Base-by-base conservation (phyloP, 2,113 vertebrate species). In the Misgurnus mizolepis region DNA sequence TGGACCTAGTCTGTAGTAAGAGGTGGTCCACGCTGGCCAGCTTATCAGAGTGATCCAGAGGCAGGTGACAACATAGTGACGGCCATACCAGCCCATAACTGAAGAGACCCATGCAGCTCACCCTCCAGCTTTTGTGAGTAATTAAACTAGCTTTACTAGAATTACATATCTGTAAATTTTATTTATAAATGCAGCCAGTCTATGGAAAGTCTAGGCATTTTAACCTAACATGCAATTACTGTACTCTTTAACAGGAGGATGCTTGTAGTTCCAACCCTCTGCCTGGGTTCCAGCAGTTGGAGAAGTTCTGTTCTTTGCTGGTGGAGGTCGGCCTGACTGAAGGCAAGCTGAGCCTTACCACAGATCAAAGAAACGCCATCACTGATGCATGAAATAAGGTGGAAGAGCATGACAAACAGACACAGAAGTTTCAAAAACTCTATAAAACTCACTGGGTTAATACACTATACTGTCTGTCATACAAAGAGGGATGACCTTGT, bases 381-480 rank as follows among this genome's bases (percentile, higher is more conserved):
- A 40, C 72, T 5, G 60, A 67, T 2, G 76, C 53, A n/a, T 83
- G 76, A 71, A 69, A 75, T 6, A 34, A 17, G 7, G 64, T 79
- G n/a, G 70, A 75, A 47, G 69, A 79, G 39, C 77, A 83, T 7
- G 53, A 75, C 62, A 79, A 80, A 40, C 82, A 80, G 41, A 67
- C 78, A 18, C 82, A 72, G 17, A 39, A 50, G 58, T 77, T 71
- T 43, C 68, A 70, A 40, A 78, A 66, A 40, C 45, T 80, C 7
- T 80, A 80, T 66, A 76, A 50, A 45, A 83, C 82, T 65, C 78
- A 80, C 72, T 77, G 78, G 72, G 78, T 78, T 8, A 84, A 84
- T 41, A 73, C 79, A 0, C 49, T 84, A 60, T 80, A 80, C 43
- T 84, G 72, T 53, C 43, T 84, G 72, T 61, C 15, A 50, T 6